phyloP scores from a whole-genome alignment of 2,888 invertebrate species.

The Drosophila nigritarsus region DNA sequence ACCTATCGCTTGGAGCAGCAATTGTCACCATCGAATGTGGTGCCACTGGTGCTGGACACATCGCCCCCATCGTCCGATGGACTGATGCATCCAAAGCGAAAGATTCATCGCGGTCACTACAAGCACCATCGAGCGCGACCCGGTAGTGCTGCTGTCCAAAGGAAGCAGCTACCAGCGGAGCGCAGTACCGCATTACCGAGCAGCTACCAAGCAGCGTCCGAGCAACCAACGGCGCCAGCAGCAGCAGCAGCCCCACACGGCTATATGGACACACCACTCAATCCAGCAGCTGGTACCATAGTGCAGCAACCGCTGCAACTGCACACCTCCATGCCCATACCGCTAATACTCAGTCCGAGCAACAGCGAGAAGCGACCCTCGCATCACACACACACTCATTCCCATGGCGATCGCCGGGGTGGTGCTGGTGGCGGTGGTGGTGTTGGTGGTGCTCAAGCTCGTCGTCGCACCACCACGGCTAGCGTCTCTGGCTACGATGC shows the following conservation, averaged over 20 bases:
- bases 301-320: slow-evolving; percentile 69
- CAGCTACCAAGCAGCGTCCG: slow-evolving; percentile 13
- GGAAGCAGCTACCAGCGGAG: slow-evolving; percentile 27
- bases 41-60: slow-evolving; percentile 74
- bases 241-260: slow-evolving; percentile 46
- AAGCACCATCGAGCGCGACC: slow-evolving; percentile 73
- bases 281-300: slow-evolving; percentile 75
- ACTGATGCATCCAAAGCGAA: slow-evolving; percentile 67
- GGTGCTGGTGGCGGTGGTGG: slow-evolving; percentile 10
- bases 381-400: slow-evolving; percentile 72
- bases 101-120: slow-evolving; percentile 79
- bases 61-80: slow-evolving; percentile 55
- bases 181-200: slow-evolving; percentile 25
- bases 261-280: slow-evolving; percentile 75
- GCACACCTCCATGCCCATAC: slow-evolving; percentile 82
- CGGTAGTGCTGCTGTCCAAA: slow-evolving; percentile 23
- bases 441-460: slow-evolving; percentile 50
- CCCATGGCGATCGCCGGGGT: slow-evolving; percentile 62
- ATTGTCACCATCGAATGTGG: slow-evolving; percentile 39
- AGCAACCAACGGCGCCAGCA: slow-evolving; percentile 36
- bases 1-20: slow-evolving; percentile 68
- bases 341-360: slow-evolving; percentile 80
- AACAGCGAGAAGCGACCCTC: slow-evolving; percentile 78
- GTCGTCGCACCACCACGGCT: slow-evolving; percentile 74
- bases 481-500: slow-evolving; percentile 78